phyloP scores from a whole-genome alignment of 2,113 vertebrate species.

The Calcarius ornatus region DNA sequence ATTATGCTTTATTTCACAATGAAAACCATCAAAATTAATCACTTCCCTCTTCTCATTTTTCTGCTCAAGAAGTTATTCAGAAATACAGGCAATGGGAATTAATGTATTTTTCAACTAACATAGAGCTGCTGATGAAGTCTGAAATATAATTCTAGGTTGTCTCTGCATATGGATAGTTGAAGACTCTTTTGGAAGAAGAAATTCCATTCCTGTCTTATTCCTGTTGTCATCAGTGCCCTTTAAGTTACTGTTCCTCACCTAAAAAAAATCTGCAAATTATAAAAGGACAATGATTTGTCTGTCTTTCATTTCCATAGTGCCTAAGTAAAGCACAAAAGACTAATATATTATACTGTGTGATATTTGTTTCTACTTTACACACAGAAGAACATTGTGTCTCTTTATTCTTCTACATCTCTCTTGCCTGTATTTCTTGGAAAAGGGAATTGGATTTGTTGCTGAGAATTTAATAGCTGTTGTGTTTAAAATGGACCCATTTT shows the following conservation, averaged over 20 bases:
- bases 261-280: neutral
- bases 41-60: neutral
- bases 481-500: slow-evolving; percentile 2
- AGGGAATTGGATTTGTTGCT: neutral
- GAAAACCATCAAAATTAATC: neutral
- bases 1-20: neutral
- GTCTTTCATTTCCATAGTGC: neutral
- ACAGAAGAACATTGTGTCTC: slow-evolving; percentile 3
- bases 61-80: neutral
- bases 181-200: neutral
- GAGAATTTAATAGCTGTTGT: neutral
- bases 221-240: neutral
- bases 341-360: neutral
- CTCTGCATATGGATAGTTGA: neutral
- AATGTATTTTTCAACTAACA: neutral
- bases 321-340: slow-evolving; percentile 3
- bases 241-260: neutral
- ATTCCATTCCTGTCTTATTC: neutral
- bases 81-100: neutral
- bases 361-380: slow-evolving; percentile 38
- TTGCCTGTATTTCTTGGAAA: slow-evolving; percentile 44
- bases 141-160: neutral
- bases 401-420: slow-evolving; percentile 14
- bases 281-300: neutral
- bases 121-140: neutral